Conservation (phyloP, 1,140 invertebrate species). For the Drosophila micromelanica region DNA sequence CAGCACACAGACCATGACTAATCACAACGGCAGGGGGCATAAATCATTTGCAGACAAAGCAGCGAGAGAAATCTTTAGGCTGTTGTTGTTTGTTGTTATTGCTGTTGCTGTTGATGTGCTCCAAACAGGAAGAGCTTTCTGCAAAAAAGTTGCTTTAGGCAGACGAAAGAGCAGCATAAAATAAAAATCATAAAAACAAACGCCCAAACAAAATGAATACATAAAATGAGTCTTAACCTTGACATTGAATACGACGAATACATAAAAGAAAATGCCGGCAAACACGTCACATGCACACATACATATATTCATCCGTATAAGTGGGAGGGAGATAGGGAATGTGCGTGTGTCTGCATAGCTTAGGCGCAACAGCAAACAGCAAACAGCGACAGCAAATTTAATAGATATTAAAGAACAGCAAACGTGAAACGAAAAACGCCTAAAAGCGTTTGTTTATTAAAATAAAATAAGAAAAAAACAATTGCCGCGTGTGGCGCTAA, state of each 20-base stretch:
- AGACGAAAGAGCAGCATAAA: conserved; percentile 49
- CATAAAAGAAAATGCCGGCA: conserved; percentile 49
- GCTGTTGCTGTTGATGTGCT: conserved; percentile 20
- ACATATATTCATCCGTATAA: neutral
- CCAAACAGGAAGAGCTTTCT: conserved; percentile 76
- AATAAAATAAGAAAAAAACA: conserved; percentile 37
- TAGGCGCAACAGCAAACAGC: conserved; percentile 13
- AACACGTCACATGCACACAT: conserved; percentile 58
- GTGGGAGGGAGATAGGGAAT: conserved; percentile 18
- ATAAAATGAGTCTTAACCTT: conserved; percentile 78
- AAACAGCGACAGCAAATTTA: conserved; percentile 9
- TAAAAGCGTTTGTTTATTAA: conserved; percentile 58
- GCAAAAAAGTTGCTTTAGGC: conserved; percentile 46
- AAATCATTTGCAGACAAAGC: conserved; percentile 65
- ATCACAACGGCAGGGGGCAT: conserved; percentile 26
- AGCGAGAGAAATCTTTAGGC: conserved; percentile 33
- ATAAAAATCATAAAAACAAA: conserved; percentile 65
- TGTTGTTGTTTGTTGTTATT: conserved; percentile 22
- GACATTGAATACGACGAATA: conserved; percentile 71
- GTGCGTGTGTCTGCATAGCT: conserved; percentile 9
- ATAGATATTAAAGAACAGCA: conserved; percentile 47
- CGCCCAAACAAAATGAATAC: conserved; percentile 61
- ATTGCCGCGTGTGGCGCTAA: conserved; percentile 67
- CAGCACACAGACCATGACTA: conserved; percentile 42
- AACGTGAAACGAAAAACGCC: conserved; percentile 29